Evolutionary conservation across 2,797 vertebrate species (phyloP), one percentile per base, ranked within the genome.

Genomic region (Enteromius viviparus): DNA sequence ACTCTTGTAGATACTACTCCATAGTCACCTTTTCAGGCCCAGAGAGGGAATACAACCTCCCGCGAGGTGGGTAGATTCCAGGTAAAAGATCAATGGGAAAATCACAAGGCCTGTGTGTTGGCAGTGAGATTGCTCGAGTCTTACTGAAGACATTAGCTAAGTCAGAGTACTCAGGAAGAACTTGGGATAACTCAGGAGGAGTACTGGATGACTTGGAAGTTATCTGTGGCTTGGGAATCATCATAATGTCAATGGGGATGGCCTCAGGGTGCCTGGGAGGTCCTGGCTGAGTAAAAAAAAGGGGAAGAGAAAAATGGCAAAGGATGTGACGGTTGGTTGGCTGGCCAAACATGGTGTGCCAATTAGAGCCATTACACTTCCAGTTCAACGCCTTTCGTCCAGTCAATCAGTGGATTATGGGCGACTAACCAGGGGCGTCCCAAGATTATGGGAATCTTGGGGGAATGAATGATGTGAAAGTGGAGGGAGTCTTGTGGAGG

Each of bases 321-420:
- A 47, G 10, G 45, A 11, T 45, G 42, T 45, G 42, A 15, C 47
- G 12, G 12, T 15, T 49, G 47, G 47, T 49, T 49, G 47, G 12
- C 47, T 49, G 64, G 64, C 14, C 17, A 37, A 32, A 15, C 17
- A 37, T 66, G 12, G 17, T 66, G 26, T 66, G 29, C 26, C 37
- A 66, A 32, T 66, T 66, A 15, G 64, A 37, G 26, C 17, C 11
- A 66, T 66, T 21, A 66, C 32, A 66, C 26, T 17, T 7, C 32
- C 32, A 66, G 26, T 6, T 66, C 26, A 66, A 9, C 11, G 7
- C 64, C 15, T 66, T 32, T 66, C 2, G 64, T 12, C 64, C 64
- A 66, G 19, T 34, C 64, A 66, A 15, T 66, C 1, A 66, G 64
- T 66, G 64, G 64, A 17, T 66, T 66, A 66, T 66, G 64, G 64